phyloP scores from a whole-genome alignment of 2,888 invertebrate species.

The Nymphalis c-album region DNA sequence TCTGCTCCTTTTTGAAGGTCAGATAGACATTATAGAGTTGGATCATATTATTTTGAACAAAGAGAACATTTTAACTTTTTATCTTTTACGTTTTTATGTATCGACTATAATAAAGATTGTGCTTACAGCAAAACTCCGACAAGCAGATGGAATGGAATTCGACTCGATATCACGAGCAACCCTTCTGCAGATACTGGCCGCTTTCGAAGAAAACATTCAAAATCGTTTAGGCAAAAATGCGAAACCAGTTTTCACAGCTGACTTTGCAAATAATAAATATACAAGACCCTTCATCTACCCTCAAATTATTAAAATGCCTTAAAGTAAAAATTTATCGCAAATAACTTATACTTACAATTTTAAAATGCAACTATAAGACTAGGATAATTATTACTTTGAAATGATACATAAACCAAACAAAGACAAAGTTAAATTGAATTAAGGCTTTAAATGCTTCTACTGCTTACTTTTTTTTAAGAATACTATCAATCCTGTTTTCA shows the following conservation, averaged over 20 bases:
- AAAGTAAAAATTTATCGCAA: neutral
- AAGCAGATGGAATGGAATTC: constrained; percentile 53
- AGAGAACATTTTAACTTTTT: too few species aligned
- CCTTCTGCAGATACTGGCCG: constrained; percentile 57
- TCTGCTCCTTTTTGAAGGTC: too few species aligned
- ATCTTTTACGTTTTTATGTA: too few species aligned
- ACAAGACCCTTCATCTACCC: constrained; percentile 62
- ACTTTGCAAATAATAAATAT: constrained; percentile 60
- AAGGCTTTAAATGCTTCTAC: too few species aligned
- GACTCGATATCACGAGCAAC: constrained; percentile 45
- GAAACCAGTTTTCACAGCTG: constrained; percentile 53
- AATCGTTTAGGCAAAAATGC: constrained; percentile 34
- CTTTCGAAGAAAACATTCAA: constrained; percentile 54
- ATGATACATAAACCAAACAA: too few species aligned
- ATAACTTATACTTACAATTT: neutral
- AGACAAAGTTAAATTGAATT: too few species aligned
- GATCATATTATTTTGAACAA: too few species aligned
- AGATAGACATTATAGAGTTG: too few species aligned
- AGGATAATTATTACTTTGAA: too few species aligned
- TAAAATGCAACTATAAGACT: neutral
- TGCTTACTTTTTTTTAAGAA: too few species aligned
- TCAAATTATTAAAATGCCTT: constrained; percentile 29
- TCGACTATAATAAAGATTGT: neutral
- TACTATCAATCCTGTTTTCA: too few species aligned
- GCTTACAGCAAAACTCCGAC: constrained; percentile 14